Base-by-base conservation (phyloP, 2,113 vertebrate genomes). In the Chloroceryle aenea region DNA sequence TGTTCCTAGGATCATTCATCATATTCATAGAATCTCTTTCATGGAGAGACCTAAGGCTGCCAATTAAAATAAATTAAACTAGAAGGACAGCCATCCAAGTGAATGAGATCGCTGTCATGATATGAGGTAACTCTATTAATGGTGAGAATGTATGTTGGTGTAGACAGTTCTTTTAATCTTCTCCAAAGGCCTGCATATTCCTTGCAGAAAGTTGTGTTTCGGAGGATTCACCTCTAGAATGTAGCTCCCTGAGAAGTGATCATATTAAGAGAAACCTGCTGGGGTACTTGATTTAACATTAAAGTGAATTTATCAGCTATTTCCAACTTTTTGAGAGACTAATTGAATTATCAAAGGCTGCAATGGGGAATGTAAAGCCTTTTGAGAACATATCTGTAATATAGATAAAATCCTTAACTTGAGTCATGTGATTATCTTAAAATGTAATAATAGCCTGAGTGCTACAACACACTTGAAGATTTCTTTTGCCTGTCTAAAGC, bases 231-330 rank as follows among this genome's bases (percentile, higher is more conserved):
- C 79, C 42, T 95, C 43, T 78, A 76, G 36, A 95, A 72, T 61
- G 89, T 84, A 89, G 62, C 38, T 97, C 93, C 86, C 97, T 89
- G 61, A 90, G 87, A 97, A 94, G 30, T 1, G 12, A 93, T 53
- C 71, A 58, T 87, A 95, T 95, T 92, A 97, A 87, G 27, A 90
- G 43, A 96, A 96, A 93, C 83, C 93, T 91, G 73, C 86, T 93
- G 85, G 68, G 88, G 79, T 94, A 92, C 93, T 64, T 84, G 80
- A 66, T 87, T 89, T 56, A 93, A 92, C 89, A 95, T 93, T 93
- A 94, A 96, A 97, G 91, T 96, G 91, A 97, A 96, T 95, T 96
- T 96, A 94, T 94, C 93, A 91, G 77, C 50, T 93, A 69, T 52
- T 96, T 64, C 72, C 63, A 88, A 96, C 16, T 88, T 96, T 94